Percentiles rank a stretch among this genome's conserved stretches.
Conservation (phyloP, 2,797 vertebrate species). For the Cyclopterus lumpus region DNA sequence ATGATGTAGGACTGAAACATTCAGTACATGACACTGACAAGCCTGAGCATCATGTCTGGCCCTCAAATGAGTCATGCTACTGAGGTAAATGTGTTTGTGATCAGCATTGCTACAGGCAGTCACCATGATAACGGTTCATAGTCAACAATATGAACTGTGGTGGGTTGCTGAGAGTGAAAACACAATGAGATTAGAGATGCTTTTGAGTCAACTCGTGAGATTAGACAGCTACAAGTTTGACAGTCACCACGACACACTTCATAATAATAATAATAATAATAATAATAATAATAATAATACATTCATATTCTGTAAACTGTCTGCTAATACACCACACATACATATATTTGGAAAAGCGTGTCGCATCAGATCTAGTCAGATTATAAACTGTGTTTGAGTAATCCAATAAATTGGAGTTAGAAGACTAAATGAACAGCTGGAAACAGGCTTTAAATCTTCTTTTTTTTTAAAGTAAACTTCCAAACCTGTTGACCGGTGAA, state of each 20-base stretch:
- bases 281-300: not conserved
- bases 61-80: slow-evolving; percentile 30
- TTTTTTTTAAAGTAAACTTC: not conserved
- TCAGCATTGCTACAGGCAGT: not conserved
- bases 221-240: not conserved
- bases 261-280: not conserved
- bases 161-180: not conserved
- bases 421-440: not conserved
- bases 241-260: not conserved
- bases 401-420: not conserved
- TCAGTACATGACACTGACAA: not conserved
- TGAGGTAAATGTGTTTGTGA: slow-evolving; percentile 23
- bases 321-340: not conserved
- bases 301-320: not conserved
- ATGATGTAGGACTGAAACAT: slow-evolving; percentile 15
- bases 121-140: not conserved
- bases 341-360: not conserved
- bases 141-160: not conserved
- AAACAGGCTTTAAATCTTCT: not conserved
- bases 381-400: not conserved
- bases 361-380: not conserved
- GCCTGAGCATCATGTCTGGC: slow-evolving; percentile 21
- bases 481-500: slow-evolving; percentile 14
- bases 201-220: not conserved
- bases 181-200: not conserved